Base-by-base conservation (phyloP, 2,888 invertebrate species). In the Caenorhabditis afra region DNA sequence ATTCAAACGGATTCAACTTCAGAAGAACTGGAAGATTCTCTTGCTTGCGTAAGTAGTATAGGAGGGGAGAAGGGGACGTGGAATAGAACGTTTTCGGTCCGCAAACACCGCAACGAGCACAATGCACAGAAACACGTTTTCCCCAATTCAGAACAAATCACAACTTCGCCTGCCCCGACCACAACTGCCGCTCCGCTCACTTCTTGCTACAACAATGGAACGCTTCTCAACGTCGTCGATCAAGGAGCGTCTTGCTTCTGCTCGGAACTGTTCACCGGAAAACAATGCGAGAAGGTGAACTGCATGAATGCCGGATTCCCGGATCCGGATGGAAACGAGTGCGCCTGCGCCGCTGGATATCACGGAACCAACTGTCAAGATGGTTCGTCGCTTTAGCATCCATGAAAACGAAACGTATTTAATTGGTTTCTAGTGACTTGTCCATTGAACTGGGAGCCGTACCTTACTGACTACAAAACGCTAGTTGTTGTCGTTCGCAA, bases 291-390 rank as follows among this genome's bases (percentile, higher is more conserved):
- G 14, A 71, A 81, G 52, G 82, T 79, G 2, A 66, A 83, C 59
- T 87, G 87, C 66, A 85, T 87, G 86, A 86, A 87, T 57, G 85
- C 85, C 35, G 87, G 87, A 41, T 67, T 68, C 45, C 67, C 71
- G 10, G 80, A 76, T 44, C 81, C 82, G 22, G 73, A 76, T 16
- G 79, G 77, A 10, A 55, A 75, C 14, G 67, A 71, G 22, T 86
- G 86, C 61, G 77, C 62, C 1, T 86, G 86, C 47, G 49, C 68
- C 1, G 50, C 57, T 37, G 86, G 85, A 61, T 85, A 76, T 47
- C 70, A 70, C 16, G 86, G 86, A 76, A 75, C 66, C 14, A 83
- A 86, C 75, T 86, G 86, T 39, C 79, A 86, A 57, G 79, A 81
- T 67, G 81, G 86, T 86, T 5, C 7, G 29, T n/a, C n/a, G n/a